phyloP scores from a whole-genome alignment of 2,888 invertebrate genomes.

The Leptura quadrifasciata region DNA sequence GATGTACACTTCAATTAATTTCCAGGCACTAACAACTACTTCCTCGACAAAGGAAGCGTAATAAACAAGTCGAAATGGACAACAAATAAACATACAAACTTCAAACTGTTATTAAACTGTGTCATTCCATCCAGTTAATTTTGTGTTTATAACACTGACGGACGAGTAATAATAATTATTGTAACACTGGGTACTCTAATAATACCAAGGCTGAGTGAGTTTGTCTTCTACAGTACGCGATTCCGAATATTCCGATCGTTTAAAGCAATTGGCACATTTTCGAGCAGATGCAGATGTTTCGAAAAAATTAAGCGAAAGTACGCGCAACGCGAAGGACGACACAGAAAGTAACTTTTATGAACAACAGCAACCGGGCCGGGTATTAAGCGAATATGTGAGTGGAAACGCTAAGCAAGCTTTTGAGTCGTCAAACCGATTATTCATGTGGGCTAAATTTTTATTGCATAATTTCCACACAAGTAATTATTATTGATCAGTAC shows the following conservation, averaged over 20 bases:
- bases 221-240: neutral
- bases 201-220: slow-evolving; percentile 21
- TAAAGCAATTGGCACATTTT: neutral
- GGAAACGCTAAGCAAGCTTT: neutral
- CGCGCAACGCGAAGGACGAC: slow-evolving; percentile 26
- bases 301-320: slow-evolving; percentile 16
- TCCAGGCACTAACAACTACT: neutral
- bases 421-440: neutral
- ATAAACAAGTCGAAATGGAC: neutral
- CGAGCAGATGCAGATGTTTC: slow-evolving; percentile 14
- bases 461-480: slow-evolving; percentile 22
- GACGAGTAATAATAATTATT: slow-evolving; percentile 9
- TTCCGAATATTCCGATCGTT: neutral
- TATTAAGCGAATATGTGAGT: neutral
- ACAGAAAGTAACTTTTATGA: slow-evolving; percentile 19
- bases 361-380: neutral
- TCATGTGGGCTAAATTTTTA: slow-evolving; percentile 2
- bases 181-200: neutral
- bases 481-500: slow-evolving; percentile 4
- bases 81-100: neutral
- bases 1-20: neutral
- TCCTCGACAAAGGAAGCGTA: neutral
- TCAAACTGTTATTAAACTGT: neutral
- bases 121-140: neutral
- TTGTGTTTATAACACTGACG: neutral